Percentiles rank a stretch among this genome's conserved stretches.
Evolutionary conservation across 2,888 invertebrate genomes (phyloP).

Genomic region (Torymus auratus): DNA sequence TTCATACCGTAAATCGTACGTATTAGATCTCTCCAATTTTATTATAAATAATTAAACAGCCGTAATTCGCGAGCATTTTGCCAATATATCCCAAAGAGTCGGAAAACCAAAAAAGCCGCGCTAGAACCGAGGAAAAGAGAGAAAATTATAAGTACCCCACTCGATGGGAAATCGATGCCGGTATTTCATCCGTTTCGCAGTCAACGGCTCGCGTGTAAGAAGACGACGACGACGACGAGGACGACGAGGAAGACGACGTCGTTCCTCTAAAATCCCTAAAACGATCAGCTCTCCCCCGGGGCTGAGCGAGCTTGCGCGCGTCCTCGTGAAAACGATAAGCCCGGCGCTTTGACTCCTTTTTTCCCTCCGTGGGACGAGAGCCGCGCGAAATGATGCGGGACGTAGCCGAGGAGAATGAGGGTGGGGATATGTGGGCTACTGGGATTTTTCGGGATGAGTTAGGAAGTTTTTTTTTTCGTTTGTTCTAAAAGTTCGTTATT

Average conservation of each 20-base stretch:
- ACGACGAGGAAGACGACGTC: conserved; percentile 32
- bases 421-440: not conserved
- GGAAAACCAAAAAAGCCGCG: not conserved
- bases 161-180: conserved; percentile 71
- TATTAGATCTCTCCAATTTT: too few relatives aligned
- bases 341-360: conserved; percentile 55
- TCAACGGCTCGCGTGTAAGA: conserved; percentile 60
- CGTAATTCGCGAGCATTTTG: not conserved
- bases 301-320: conserved; percentile 30
- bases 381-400: too few relatives aligned
- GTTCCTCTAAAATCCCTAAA: conserved; percentile 64
- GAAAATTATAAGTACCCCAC: conserved; percentile 51
- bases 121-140: not conserved
- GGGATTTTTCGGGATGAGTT: not conserved
- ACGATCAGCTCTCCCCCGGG: conserved; percentile 65
- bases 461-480: too few relatives aligned
- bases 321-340: conserved; percentile 65
- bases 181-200: conserved; percentile 70
- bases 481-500: too few relatives aligned
- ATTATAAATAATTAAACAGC: too few relatives aligned
- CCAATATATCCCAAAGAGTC: not conserved
- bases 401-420: not conserved
- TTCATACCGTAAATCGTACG: too few relatives aligned
- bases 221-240: conserved; percentile 21
- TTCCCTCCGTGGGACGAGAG: too few relatives aligned